These are phyloP conservation scores for Gulo gulo DNA, from an alignment of 2,113 vertebrate species.

Conservation along the genomic window DNA sequence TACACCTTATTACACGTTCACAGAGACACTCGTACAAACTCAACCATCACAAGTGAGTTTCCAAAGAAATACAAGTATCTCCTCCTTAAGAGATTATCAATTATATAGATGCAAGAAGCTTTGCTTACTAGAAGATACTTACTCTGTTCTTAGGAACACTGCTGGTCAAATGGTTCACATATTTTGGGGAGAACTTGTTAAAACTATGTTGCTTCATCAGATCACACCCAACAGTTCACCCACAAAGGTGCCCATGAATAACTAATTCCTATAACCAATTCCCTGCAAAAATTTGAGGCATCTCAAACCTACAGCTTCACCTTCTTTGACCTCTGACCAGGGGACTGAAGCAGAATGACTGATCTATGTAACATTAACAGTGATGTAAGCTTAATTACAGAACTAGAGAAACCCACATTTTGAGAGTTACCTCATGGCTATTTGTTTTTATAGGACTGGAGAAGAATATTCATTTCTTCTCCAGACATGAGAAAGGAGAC, in stretches of 20 bases:
- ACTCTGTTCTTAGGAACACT: not conserved
- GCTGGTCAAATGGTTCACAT: not conserved
- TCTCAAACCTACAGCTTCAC: not conserved
- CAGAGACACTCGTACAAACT: not conserved
- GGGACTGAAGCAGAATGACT: not conserved
- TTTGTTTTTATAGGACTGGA: slow-evolving; percentile 35
- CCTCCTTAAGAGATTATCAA: not conserved
- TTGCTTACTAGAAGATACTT: not conserved
- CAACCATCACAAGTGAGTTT: not conserved
- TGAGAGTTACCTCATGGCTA: not conserved
- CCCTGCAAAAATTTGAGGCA: not conserved
- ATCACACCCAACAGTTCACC: not conserved
- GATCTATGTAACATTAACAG: not conserved
- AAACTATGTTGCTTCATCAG: not conserved
- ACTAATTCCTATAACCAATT: not conserved
- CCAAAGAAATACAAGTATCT: not conserved
- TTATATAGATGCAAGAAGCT: not conserved
- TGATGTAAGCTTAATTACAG: not conserved
- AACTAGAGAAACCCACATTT: not conserved
- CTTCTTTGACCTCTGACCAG: not conserved
- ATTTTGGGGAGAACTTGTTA: not conserved
- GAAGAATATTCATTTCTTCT: not conserved
- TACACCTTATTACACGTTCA: not conserved
- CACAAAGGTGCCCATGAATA: not conserved
- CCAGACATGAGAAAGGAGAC: not conserved